These are phyloP conservation scores for Tetramorium parvispinum DNA, from an alignment of 1,140 invertebrate species.

Conservation along the genomic window DNA sequence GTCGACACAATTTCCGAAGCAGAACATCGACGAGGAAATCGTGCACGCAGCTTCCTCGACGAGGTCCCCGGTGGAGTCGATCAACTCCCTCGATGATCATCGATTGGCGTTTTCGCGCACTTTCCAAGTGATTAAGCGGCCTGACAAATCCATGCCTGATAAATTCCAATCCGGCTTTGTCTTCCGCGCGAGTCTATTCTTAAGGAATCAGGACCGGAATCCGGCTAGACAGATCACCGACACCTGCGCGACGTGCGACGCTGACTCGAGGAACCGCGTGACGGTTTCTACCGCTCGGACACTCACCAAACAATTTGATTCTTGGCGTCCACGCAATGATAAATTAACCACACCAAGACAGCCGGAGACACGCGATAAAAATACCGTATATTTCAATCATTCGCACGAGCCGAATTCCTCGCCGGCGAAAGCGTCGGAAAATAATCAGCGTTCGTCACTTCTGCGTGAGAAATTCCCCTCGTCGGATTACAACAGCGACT, in stretches of 20 bases:
- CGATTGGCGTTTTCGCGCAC: conserved; percentile 61
- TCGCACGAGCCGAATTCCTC: neutral
- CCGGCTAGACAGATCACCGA: neutral
- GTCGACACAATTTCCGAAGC: conserved; percentile 1
- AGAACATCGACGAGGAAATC: neutral
- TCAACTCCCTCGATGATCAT: conserved; percentile 3
- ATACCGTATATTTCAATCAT: neutral
- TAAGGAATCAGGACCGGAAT: conserved; percentile 50
- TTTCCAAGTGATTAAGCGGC: conserved; percentile 62
- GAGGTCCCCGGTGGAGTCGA: neutral
- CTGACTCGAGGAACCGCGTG: conserved; percentile 22
- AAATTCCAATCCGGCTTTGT: conserved; percentile 70
- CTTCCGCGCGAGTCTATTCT: conserved; percentile 73
- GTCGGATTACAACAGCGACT: conserved; percentile 61
- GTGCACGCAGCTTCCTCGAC: neutral
- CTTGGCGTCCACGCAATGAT: neutral
- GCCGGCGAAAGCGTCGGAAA: neutral
- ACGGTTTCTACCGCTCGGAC: neutral
- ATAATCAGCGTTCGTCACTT: neutral
- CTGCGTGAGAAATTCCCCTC: neutral
- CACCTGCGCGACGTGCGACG: neutral
- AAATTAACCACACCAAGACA: neutral
- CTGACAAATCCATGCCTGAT: conserved; percentile 28
- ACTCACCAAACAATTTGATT: neutral
- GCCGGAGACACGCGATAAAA: neutral